These are phyloP conservation scores for Oophaga sylvatica DNA, from an alignment of 2,797 vertebrate species.

Conservation along the genomic window DNA sequence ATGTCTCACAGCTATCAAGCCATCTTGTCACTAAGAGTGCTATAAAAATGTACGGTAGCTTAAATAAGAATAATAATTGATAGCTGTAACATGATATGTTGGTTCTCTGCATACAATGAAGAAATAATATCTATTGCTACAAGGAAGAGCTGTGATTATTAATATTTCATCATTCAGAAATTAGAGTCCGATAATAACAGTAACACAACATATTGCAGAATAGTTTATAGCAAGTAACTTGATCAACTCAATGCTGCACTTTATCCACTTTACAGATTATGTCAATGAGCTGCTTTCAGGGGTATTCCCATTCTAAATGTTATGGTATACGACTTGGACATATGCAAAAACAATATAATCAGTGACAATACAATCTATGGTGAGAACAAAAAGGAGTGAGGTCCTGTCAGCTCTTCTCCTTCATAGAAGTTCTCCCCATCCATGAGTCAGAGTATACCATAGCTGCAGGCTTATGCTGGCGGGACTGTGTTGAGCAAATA, in stretches of 20 bases:
- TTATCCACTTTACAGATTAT: not conserved
- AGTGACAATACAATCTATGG: no score
- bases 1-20: conserved; percentile 26
- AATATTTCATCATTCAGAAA: not conserved
- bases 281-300: not conserved
- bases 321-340: no score
- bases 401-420: no score
- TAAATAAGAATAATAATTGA: conserved; percentile 12
- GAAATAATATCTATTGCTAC: conserved; percentile 18
- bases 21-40: conserved; percentile 5
- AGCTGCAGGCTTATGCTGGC: no score
- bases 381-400: no score
- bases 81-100: conserved; percentile 15
- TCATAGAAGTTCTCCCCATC: no score
- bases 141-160: not conserved
- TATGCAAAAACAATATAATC: no score
- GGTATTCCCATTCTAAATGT: no score
- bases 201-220: not conserved
- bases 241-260: not conserved
- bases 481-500: no score
- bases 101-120: not conserved
- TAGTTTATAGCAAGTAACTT: not conserved
- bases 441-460: no score
- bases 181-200: not conserved
- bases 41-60: not conserved